Conservation (phyloP, 2,113 vertebrate species). For the Hemichromis elongatus region DNA sequence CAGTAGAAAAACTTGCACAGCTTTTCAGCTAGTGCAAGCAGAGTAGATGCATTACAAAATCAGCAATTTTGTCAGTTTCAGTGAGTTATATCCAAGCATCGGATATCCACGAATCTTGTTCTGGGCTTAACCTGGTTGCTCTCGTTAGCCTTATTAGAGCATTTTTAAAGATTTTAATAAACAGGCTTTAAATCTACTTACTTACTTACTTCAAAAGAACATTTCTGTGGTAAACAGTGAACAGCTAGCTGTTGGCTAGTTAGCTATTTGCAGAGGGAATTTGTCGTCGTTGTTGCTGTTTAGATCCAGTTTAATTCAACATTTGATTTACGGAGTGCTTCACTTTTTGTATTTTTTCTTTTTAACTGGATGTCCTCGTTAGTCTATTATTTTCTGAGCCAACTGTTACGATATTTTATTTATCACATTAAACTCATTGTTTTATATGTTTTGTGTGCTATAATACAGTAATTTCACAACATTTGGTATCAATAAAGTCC, state of each 20-base stretch:
- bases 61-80: background rate
- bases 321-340: background rate
- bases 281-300: background rate
- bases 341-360: background rate
- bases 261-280: background rate
- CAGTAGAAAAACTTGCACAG: background rate
- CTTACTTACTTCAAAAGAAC: background rate
- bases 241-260: background rate
- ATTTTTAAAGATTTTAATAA: too few species aligned
- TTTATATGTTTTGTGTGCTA: background rate
- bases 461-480: background rate
- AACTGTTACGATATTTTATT: background rate
- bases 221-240: background rate
- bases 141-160: background rate
- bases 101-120: background rate
- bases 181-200: too few species aligned
- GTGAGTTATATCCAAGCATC: background rate
- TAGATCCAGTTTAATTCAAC: background rate
- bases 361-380: background rate
- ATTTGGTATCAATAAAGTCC: background rate
- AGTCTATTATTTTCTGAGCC: background rate
- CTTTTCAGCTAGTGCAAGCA: background rate
- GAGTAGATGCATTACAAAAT: background rate
- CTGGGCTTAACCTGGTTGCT: background rate
- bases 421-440: background rate